Evolutionary conservation across 2,888 invertebrate species (phyloP).

Genomic region (Gandaritis pyraliata): DNA sequence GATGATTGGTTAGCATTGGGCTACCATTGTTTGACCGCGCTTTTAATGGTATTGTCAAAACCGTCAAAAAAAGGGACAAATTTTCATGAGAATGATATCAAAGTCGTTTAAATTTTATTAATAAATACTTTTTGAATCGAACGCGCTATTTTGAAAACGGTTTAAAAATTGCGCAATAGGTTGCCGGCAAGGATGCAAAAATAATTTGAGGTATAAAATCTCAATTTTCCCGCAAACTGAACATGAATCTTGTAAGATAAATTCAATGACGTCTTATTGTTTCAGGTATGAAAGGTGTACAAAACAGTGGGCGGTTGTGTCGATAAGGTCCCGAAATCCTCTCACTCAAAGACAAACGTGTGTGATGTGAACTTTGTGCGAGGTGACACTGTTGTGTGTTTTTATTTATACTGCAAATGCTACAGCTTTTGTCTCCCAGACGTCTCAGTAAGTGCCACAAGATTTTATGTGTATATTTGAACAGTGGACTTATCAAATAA

Average conservation of each 20-base stretch:
- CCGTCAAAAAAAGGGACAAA: too few species aligned
- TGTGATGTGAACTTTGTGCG: conserved; percentile 48
- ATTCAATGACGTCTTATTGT: conserved; percentile 53
- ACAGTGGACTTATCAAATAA: conserved; percentile 51
- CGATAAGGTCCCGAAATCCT: conserved; percentile 43
- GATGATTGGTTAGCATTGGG: too few species aligned
- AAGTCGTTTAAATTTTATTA: too few species aligned
- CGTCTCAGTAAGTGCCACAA: conserved; percentile 54
- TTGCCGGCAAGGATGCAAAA: too few species aligned
- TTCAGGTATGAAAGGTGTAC: conserved; percentile 64
- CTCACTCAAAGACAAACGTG: conserved; percentile 36
- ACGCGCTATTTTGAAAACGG: too few species aligned
- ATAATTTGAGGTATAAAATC: too few species aligned
- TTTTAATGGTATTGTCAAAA: too few species aligned
- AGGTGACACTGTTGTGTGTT: conserved; percentile 40
- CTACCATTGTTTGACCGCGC: too few species aligned
- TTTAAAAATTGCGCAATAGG: too few species aligned
- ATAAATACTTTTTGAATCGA: too few species aligned
- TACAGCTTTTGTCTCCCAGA: conserved; percentile 40
- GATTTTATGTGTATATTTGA: conserved; percentile 56
- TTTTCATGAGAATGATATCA: too few species aligned
- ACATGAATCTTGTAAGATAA: neutral
- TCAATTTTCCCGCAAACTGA: too few species aligned
- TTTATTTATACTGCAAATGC: conserved; percentile 32
- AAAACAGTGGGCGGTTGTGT: conserved; percentile 59